A percentile compares a stretch with the other conserved stretches of the same genome.
phyloP scores from a whole-genome alignment of 1,140 invertebrate species.

The Drosophila novamexicana region DNA sequence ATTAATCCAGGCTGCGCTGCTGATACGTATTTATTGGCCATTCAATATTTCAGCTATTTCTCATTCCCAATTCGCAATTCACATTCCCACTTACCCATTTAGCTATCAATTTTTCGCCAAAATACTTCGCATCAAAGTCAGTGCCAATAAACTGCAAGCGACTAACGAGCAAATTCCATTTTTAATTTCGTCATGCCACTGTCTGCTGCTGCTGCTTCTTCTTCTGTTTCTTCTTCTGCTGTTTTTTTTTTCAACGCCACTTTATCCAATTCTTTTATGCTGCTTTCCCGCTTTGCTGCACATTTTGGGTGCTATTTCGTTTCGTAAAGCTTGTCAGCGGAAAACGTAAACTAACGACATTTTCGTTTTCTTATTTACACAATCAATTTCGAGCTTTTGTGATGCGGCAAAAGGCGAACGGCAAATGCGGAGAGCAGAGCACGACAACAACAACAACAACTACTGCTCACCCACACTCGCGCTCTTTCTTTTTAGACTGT shows the following conservation, averaged over 20 bases:
- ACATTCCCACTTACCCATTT: neutral
- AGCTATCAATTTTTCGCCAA: constrained; percentile 62
- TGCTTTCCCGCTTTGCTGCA: constrained; percentile 2
- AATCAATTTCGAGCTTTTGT: constrained; percentile 78
- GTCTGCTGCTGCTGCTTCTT: neutral
- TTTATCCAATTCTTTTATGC: constrained; percentile 31
- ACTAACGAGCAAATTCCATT: constrained; percentile 79
- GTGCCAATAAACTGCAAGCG: constrained; percentile 66
- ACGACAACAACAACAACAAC: neutral
- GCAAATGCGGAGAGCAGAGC: constrained; percentile 41
- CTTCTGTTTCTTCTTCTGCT: too few relatives aligned
- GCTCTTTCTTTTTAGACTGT: constrained; percentile 1
- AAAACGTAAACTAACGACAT: constrained; percentile 82
- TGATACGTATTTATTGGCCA: constrained; percentile 18
- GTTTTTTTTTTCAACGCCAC: constrained; percentile 39
- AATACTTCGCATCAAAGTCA: constrained; percentile 65
- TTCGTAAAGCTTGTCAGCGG: constrained; percentile 74
- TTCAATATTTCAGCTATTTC: constrained; percentile 17
- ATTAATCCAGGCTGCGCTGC: constrained; percentile 15
- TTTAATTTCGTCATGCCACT: constrained; percentile 63
- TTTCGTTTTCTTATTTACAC: constrained; percentile 81
- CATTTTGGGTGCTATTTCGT: constrained; percentile 9
- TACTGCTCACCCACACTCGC: constrained; percentile 7
- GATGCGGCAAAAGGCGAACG: constrained; percentile 63
- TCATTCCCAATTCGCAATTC: constrained; percentile 19